Percentiles rank a stretch among this genome's conserved stretches.
These are phyloP conservation scores for Thunnus thynnus DNA, from an alignment of 2,113 vertebrate genomes.

Conservation along the genomic window DNA sequence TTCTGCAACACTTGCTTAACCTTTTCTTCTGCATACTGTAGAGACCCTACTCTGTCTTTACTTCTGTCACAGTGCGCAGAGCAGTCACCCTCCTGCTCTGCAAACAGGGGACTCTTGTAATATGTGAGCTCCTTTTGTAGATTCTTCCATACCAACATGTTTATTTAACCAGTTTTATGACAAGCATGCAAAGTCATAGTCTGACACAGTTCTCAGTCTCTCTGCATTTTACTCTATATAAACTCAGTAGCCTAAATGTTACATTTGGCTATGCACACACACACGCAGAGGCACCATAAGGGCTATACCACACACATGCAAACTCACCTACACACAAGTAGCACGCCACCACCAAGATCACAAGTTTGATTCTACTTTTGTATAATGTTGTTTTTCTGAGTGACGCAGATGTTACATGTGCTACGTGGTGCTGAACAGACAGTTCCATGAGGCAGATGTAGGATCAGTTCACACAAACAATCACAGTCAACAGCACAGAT, in stretches of 20 bases:
- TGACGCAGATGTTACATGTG: constrained; percentile 23
- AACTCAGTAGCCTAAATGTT: background rate
- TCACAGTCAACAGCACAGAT: constrained; percentile 12
- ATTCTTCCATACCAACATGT: background rate
- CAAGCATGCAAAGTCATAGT: background rate
- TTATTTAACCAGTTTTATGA: background rate
- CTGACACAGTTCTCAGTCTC: background rate
- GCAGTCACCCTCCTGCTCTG: background rate
- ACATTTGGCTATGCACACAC: background rate
- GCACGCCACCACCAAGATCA: background rate
- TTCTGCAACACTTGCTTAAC: background rate
- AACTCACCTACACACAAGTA: background rate
- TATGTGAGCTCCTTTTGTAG: background rate
- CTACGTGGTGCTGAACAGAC: constrained; percentile 40
- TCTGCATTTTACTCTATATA: background rate
- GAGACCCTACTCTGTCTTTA: background rate
- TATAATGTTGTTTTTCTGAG: background rate
- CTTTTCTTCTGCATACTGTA: background rate
- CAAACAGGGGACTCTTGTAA: background rate
- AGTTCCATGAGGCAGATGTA: constrained; percentile 37
- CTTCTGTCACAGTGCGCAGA: background rate
- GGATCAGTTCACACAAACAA: constrained; percentile 29
- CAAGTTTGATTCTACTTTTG: constrained; percentile 1
- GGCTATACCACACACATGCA: background rate
- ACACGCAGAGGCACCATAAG: background rate